Conservation (phyloP, 2,797 vertebrate genomes). For the Sebastes variabilis region DNA sequence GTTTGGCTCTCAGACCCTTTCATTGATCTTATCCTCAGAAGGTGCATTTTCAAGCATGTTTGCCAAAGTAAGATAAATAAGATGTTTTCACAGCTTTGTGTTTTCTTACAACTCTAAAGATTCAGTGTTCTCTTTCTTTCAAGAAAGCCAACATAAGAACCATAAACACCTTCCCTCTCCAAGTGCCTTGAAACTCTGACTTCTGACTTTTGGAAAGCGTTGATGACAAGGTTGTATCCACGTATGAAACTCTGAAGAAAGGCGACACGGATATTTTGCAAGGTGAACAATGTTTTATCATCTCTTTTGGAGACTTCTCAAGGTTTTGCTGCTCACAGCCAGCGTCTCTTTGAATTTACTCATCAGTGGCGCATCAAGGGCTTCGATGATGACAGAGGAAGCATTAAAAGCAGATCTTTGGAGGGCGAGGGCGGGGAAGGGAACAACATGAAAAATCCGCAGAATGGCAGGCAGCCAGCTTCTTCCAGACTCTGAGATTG, state of each 20-base stretch:
- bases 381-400: conserved; percentile 17
- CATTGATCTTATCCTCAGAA: neutral
- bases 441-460: conserved; percentile 4
- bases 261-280: conserved; percentile 9
- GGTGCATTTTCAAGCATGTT: neutral
- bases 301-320: conserved; percentile 25
- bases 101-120: neutral
- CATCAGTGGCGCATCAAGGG: conserved; percentile 54
- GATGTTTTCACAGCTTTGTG: neutral
- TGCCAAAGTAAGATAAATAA: neutral
- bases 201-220: neutral
- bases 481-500: conserved; percentile 14
- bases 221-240: conserved; percentile 18
- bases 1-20: neutral
- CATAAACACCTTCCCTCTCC: neutral
- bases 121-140: neutral
- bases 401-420: conserved; percentile 33
- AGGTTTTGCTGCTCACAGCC: conserved; percentile 40
- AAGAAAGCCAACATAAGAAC: neutral
- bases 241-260: conserved; percentile 4
- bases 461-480: conserved; percentile 38
- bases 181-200: neutral
- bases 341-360: conserved; percentile 45
- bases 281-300: conserved; percentile 41
- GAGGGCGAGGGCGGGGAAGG: neutral